Evolutionary conservation across 2,797 vertebrate species (phyloP).

Genomic region (Agapornis canus): DNA sequence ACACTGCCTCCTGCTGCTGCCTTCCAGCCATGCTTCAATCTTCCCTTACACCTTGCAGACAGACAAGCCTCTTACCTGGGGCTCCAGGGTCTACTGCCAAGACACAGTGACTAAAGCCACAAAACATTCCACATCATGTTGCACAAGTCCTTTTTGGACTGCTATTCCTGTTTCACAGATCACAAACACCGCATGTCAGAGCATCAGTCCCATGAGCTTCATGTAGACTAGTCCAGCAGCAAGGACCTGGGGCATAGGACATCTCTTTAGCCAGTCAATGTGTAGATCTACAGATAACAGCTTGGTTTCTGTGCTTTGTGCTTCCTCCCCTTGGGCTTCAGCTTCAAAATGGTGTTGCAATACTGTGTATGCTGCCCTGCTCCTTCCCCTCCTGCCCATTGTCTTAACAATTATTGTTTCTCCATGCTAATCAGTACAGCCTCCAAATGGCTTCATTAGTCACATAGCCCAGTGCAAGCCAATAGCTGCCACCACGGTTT

Average conservation of each 20-base stretch:
- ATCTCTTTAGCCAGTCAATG: fast-evolving
- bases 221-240: not conserved
- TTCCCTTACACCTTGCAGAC: not conserved
- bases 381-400: not conserved
- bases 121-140: not conserved
- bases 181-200: fast-evolving
- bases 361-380: not conserved
- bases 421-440: not conserved
- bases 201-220: not conserved
- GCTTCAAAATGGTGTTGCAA: not conserved
- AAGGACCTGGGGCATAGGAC: not conserved
- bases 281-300: not conserved
- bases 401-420: not conserved
- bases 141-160: not conserved
- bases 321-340: not conserved
- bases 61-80: not conserved
- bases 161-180: not conserved
- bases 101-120: fast-evolving
- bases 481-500: not conserved
- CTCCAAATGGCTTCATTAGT: not conserved
- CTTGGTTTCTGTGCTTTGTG: not conserved
- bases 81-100: not conserved
- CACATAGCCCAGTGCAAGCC: not conserved
- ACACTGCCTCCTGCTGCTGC: not conserved
- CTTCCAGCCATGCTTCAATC: not conserved